Conservation (phyloP, 2,113 vertebrate genomes). For the Paraplagusia blochii region DNA sequence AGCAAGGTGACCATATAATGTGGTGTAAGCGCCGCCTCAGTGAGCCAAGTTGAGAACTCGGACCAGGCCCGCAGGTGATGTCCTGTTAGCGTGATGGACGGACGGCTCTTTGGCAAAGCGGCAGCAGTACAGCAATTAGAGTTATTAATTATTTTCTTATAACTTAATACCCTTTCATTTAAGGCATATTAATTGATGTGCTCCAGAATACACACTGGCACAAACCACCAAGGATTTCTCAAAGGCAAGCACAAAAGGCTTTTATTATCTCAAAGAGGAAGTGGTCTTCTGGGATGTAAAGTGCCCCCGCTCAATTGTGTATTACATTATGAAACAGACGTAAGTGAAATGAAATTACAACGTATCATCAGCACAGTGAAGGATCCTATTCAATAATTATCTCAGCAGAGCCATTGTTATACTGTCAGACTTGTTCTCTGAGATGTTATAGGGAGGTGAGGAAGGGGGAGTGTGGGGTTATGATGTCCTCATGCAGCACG, state of each 20-base stretch:
- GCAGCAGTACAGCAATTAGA: constrained; percentile 55
- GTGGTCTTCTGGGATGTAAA: constrained; percentile 68
- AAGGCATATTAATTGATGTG: constrained; percentile 75
- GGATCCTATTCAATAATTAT: constrained; percentile 67
- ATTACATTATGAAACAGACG: constrained; percentile 65
- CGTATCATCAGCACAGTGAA: constrained; percentile 61
- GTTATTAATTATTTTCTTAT: constrained; percentile 70
- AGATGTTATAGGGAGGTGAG: too few species aligned
- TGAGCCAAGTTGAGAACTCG: constrained; percentile 50
- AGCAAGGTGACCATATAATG: constrained; percentile 27
- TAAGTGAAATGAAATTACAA: constrained; percentile 75
- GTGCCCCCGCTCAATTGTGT: constrained; percentile 62
- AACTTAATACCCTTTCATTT: constrained; percentile 73
- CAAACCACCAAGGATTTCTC: constrained; percentile 74
- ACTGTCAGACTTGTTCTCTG: constrained; percentile 55
- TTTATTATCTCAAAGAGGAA: constrained; percentile 73
- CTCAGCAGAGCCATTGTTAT: constrained; percentile 57
- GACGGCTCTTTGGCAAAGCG: constrained; percentile 24
- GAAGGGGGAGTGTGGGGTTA: constrained; percentile 14
- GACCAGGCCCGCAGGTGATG: constrained; percentile 7
- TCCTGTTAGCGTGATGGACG: constrained; percentile 35
- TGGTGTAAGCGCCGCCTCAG: constrained; percentile 42
- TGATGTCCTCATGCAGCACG: constrained; percentile 38
- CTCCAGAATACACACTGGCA: constrained; percentile 54
- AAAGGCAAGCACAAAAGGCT: constrained; percentile 73